phyloP scores from a whole-genome alignment of 2,888 invertebrate genomes.

The Epinotia demarniana region DNA sequence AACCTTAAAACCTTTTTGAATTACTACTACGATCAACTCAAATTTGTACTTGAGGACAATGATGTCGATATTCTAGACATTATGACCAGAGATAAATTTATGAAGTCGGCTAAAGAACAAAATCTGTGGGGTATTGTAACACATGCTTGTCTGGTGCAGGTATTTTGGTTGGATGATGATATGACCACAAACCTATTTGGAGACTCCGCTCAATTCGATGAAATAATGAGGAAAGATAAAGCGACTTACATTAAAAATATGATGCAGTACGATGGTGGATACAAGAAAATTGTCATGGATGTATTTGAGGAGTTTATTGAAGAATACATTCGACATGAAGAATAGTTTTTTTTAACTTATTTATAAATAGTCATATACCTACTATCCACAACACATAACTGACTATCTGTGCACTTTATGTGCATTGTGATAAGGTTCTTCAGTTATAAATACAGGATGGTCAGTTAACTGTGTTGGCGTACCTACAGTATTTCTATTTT shows the following conservation, averaged over 20 bases:
- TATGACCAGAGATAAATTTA: constrained; percentile 73
- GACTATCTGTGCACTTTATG: too few species aligned
- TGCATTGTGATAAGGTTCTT: too few species aligned
- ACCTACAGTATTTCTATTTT: not conserved
- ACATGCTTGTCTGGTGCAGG: constrained; percentile 81
- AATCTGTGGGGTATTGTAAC: constrained; percentile 83
- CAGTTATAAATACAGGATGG: too few species aligned
- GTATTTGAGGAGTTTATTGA: constrained; percentile 84
- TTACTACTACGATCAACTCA: constrained; percentile 83
- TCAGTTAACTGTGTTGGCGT: too few species aligned
- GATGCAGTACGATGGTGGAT: constrained; percentile 78
- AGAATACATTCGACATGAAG: constrained; percentile 63
- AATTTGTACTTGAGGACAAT: constrained; percentile 67
- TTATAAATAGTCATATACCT: too few species aligned
- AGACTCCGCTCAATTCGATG: constrained; percentile 79
- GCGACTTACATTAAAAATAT: constrained; percentile 82
- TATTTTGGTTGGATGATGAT: constrained; percentile 81
- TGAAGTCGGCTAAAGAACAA: constrained; percentile 76
- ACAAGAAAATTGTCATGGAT: constrained; percentile 78
- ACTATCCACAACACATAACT: too few species aligned
- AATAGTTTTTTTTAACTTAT: constrained; percentile 9
- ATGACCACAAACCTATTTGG: constrained; percentile 73
- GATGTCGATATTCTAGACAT: constrained; percentile 69
- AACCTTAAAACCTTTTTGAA: constrained; percentile 79
- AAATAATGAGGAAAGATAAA: constrained; percentile 83